These are phyloP conservation scores for Scomber japonicus DNA, from an alignment of 2,113 vertebrate genomes.

Conservation along the genomic window DNA sequence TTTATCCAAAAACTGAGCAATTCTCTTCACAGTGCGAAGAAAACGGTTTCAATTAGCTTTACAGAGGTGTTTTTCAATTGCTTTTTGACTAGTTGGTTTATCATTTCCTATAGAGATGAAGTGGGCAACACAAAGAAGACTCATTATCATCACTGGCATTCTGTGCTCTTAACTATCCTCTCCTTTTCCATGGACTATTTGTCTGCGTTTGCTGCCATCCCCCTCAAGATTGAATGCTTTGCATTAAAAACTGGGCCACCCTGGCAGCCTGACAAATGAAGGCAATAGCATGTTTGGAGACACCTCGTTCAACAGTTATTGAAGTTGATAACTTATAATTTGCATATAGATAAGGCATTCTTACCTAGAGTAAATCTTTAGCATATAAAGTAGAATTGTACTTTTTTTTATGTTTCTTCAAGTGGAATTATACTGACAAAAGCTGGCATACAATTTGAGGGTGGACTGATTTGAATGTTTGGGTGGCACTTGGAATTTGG, in stretches of 20 bases:
- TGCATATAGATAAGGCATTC: conserved; percentile 88
- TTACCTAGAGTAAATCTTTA: conserved; percentile 83
- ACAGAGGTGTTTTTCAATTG: conserved; percentile 63
- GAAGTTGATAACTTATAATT: conserved; percentile 85
- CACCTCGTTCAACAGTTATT: conserved; percentile 82
- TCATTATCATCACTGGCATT: conserved; percentile 71
- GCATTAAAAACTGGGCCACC: conserved; percentile 76
- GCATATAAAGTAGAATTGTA: conserved; percentile 83
- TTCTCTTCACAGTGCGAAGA: conserved; percentile 38
- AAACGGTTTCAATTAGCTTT: conserved; percentile 75
- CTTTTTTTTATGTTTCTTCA: conserved; percentile 54
- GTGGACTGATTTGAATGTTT: conserved; percentile 66
- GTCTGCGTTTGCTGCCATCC: conserved; percentile 76
- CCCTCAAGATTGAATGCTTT: conserved; percentile 73
- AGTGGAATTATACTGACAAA: conserved; percentile 67
- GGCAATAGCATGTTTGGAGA: conserved; percentile 79
- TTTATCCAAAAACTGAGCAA: conserved; percentile 22
- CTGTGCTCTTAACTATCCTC: conserved; percentile 57
- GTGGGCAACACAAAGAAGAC: conserved; percentile 64
- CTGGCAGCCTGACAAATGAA: conserved; percentile 83
- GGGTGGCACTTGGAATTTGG: conserved; percentile 50
- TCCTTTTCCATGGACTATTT: conserved; percentile 58
- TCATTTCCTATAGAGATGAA: conserved; percentile 74
- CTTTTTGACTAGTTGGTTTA: conserved; percentile 69
- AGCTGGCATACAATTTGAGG: conserved; percentile 58